Base-by-base conservation (phyloP, 2,888 invertebrate genomes). In the Callimorpha dominula region DNA sequence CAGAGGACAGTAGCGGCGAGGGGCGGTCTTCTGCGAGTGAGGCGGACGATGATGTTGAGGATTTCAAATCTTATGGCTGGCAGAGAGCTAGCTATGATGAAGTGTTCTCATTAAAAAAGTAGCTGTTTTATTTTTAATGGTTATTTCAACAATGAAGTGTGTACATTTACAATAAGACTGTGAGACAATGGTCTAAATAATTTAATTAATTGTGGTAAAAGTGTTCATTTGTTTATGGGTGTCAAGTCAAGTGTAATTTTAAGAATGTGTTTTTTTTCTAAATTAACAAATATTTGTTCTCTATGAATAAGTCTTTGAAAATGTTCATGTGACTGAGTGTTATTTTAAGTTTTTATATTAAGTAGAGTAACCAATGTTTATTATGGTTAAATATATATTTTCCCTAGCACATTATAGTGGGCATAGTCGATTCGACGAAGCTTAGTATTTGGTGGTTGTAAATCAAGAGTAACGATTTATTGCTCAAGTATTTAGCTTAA, bases 61-160 rank as follows among this genome's bases (percentile, higher is more conserved):
- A 68, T 70, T 60, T 31, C 65, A 46, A 60, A 20, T 31, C 64
- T 46, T 57, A 72, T 60, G 68, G 65, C 60, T 68, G 71, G 63
- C 66, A 20, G 15, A 65, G 64, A 68, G 52, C 68, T 49, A 68
- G 68, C 60, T 68, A 68, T 60, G 68, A 68, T 60, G 68, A 68
- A 15, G 68, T 68, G 57, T 68, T 49, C 17, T 68, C 68, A 15
- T 46, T 68, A 68, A 68, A 60, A 68, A 68, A 67, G 20, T 42
- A 68, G 49, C 6, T 11, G 9, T 11, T 67, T 52, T 7, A 40
- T 5, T 46, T 49, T 20, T 49, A 65, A 65, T 49, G 20, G 2
- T 49, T 50, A 54, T 54, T n/a, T 42, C 17, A 40, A 66, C 15
- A 66, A 42, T 52, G 11, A 54, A 52, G 40, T 67, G 17, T n/a